Base-by-base conservation (phyloP, 2,888 invertebrate genomes). In the Dinocampus coccinellae region DNA sequence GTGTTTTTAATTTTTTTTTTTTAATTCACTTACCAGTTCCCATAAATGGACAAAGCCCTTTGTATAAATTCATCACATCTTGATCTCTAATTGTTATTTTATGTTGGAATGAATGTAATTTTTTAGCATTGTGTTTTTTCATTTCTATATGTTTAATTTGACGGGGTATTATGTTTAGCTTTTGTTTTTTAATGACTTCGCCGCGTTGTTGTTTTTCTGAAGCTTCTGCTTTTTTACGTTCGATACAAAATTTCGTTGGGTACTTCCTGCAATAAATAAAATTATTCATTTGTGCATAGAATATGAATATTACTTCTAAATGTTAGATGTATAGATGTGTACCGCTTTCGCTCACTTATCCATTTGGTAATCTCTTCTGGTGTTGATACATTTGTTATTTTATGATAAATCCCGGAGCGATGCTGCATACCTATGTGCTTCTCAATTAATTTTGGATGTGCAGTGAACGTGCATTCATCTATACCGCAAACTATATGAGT, bases 341-440 rank as follows among this genome's bases (percentile, higher is more conserved):
- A 90, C 88, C 90, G 93, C 84, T 92, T 94, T 62, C 98, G 90
- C 81, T 97, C 96, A 64, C 91, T 91, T 76, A 92, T 91, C 97
- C 97, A 98, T 85, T 93, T 94, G 36, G 92, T 89, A 72, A 97
- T 93, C 77, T 96, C 96, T 84, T 96, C 95, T 0, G 94, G 93
- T 4, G 94, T 93, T 74, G 93, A 91, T 6, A 94, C 82, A 77
- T 93, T 92, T 77, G 92, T 91, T 73, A 97, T 93, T 86, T 92
- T 93, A 66, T 93, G 91, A 81, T 93, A 97, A 20, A 97, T 87
- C 0, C 96, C 97, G n/a, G 93, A 92, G 6, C 91, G 90, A 87
- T 97, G 97, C 88, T 96, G 95, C 90, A 94, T 92, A 84, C 91
- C 90, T 77, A 95, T 91, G 83, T 97, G 97, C 78, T 92, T 92